Conservation (phyloP, 2,797 vertebrate species). For the Eospalax fontanierii region DNA sequence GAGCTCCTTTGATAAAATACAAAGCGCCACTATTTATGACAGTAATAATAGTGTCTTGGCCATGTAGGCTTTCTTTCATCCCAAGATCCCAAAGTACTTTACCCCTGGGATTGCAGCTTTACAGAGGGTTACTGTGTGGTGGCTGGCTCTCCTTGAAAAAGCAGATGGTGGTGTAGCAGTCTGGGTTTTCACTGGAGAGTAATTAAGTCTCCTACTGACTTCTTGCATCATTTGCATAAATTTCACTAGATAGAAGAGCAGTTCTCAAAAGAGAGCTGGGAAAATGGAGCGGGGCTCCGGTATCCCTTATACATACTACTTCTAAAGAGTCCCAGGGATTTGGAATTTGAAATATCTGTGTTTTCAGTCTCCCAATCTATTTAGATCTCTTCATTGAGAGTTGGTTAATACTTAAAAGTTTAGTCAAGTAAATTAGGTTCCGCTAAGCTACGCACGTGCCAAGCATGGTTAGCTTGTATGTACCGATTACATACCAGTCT, state of each 20-base stretch:
- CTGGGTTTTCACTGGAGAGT: conserved; percentile 79
- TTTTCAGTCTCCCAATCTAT: neutral
- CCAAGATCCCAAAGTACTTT: conserved; percentile 75
- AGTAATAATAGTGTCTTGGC: conserved; percentile 82
- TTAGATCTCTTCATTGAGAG: neutral
- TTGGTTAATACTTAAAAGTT: neutral
- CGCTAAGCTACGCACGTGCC: neutral
- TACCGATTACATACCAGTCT: neutral
- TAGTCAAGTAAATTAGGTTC: neutral
- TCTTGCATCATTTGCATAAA: conserved; percentile 78
- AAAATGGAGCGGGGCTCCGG: neutral
- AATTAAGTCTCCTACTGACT: conserved; percentile 76
- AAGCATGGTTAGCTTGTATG: neutral
- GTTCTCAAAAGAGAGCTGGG: conserved; percentile 2
- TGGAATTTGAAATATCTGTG: neutral
- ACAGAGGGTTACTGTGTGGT: conserved; percentile 63
- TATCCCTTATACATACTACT: neutral
- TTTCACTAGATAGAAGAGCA: conserved; percentile 55
- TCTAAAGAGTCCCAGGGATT: conserved; percentile 10
- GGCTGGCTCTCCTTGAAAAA: conserved; percentile 69
- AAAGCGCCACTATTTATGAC: conserved; percentile 83
- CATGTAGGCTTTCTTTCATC: conserved; percentile 80
- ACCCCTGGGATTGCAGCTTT: conserved; percentile 74
- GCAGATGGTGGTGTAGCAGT: conserved; percentile 72
- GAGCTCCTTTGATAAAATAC: conserved; percentile 84